These are phyloP conservation scores for Endotricha flammealis DNA, from an alignment of 2,888 invertebrate genomes.

Conservation along the genomic window DNA sequence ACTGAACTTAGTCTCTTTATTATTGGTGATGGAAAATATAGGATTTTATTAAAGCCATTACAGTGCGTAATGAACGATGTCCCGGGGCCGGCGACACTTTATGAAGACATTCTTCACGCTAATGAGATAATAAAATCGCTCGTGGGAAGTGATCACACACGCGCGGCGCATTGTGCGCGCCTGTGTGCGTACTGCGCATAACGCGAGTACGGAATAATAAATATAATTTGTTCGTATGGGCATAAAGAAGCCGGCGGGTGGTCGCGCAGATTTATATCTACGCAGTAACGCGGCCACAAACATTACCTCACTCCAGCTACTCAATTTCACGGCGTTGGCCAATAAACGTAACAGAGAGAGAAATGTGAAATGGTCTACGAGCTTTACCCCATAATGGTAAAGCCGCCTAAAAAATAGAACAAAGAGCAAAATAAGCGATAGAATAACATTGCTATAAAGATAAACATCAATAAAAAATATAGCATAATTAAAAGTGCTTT, in stretches of 20 bases:
- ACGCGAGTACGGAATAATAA: constrained; percentile 24
- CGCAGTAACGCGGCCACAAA: constrained; percentile 1
- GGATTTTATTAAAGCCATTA: constrained; percentile 63
- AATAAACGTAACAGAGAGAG: constrained; percentile 6
- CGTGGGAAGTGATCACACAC: constrained; percentile 44
- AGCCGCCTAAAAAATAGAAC: neutral
- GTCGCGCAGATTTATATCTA: constrained; percentile 22
- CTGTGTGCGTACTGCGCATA: constrained; percentile 24
- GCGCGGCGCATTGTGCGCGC: constrained; percentile 12
- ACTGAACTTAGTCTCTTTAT: constrained; percentile 2
- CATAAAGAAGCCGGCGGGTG: constrained; percentile 23
- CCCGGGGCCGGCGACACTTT: constrained; percentile 63
- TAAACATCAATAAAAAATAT: neutral
- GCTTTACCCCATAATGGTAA: neutral
- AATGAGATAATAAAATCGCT: constrained; percentile 66
- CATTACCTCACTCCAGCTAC: constrained; percentile 6
- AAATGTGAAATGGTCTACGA: constrained; percentile 3
- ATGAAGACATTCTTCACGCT: constrained; percentile 68
- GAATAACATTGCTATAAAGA: neutral
- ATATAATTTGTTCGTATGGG: constrained; percentile 8
- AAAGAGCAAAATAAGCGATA: neutral
- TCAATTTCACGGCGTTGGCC: constrained; percentile 6
- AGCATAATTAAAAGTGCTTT: constrained; percentile 1
- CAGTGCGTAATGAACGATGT: constrained; percentile 62
- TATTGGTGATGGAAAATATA: constrained; percentile 36